Base-by-base conservation (phyloP, 2,797 vertebrate genomes). In the Rhynchotus rufescens region DNA sequence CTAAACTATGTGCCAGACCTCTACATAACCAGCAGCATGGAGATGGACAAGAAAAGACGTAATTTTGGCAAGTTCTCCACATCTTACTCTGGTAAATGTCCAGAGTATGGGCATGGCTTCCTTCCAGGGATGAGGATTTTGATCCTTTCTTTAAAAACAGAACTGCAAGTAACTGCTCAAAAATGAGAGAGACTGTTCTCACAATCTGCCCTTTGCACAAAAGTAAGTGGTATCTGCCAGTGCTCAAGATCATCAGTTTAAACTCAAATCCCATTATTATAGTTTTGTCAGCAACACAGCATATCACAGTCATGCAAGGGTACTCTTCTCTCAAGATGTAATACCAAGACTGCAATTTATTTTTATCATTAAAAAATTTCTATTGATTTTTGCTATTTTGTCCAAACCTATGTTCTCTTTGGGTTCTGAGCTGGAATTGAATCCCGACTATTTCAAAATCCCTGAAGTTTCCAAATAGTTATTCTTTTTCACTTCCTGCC, bases 371-470 rank as follows among this genome's bases (percentile, higher is more conserved):
- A 59, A 80, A 87, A 28, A 83, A 64, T 52, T 69, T 36, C 47
- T 52, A 15, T 59, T 67, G 40, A 51, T 0, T 79, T 93, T 86
- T 79, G 40, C 67, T 84, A 10, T 89, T 85, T 79, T 86, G 66
- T 80, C 84, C 82, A 92, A 92, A 91, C 22, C 32, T 28, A 42
- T 0, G 0, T 57, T 83, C 69, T 92, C 74, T 60, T 72, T 61
- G 51, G 34, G 36, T 38, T 52, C 47, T 10, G 30, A 36, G 38
- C 36, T 38, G 40, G 69, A 92, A 87, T 64, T 73, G 80, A 86
- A 25, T 78, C 88, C 76, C 86, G 51, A 60, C 79, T 94, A 94
- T 69, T 91, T 92, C 75, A 88, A 93, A 94, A 64, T 71, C 69
- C 88, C 93, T 69, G 3, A 75, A 74, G 86, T 89, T 89, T 90